Evolutionary conservation across 2,888 invertebrate species (phyloP).

Genomic region (Ophraella communa): DNA sequence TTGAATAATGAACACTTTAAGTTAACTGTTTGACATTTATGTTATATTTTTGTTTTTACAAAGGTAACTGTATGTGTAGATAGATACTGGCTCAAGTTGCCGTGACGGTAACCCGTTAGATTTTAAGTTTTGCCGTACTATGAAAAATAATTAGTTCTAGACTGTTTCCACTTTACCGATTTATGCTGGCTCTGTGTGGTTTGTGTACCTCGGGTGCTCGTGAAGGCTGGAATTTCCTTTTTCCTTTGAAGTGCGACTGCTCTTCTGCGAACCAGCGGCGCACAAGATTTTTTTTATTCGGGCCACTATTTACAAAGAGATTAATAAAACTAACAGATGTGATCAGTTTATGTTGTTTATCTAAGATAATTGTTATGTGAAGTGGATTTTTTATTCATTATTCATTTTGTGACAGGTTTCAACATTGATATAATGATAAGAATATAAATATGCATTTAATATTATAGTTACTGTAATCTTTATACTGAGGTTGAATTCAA

Average conservation of each 20-base stretch:
- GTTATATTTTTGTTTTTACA: conserved; percentile 36
- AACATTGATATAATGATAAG: too few species aligned
- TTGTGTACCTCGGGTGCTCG: background rate
- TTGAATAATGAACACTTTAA: conserved; percentile 24
- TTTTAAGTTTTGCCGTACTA: conserved; percentile 25
- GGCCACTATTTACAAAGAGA: background rate
- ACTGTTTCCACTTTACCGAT: conserved; percentile 1
- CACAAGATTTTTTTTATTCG: background rate
- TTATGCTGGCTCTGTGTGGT: background rate
- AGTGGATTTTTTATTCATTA: too few species aligned
- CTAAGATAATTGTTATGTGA: too few species aligned
- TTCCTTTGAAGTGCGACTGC: conserved; percentile 11
- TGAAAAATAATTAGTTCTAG: conserved; percentile 10
- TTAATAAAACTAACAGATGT: too few species aligned
- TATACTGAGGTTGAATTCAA: too few species aligned
- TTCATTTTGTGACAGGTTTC: too few species aligned
- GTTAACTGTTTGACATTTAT: conserved; percentile 36
- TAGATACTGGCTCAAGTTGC: conserved; percentile 36
- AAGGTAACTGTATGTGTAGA: conserved; percentile 34
- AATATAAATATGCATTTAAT: too few species aligned
- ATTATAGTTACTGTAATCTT: too few species aligned
- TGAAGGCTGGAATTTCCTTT: conserved; percentile 20
- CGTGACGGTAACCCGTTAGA: conserved; percentile 48
- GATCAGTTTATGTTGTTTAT: too few species aligned
- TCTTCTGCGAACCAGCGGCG: conserved; percentile 14